Conservation (phyloP, 1,140 invertebrate genomes). For the Euwallacea similis region DNA sequence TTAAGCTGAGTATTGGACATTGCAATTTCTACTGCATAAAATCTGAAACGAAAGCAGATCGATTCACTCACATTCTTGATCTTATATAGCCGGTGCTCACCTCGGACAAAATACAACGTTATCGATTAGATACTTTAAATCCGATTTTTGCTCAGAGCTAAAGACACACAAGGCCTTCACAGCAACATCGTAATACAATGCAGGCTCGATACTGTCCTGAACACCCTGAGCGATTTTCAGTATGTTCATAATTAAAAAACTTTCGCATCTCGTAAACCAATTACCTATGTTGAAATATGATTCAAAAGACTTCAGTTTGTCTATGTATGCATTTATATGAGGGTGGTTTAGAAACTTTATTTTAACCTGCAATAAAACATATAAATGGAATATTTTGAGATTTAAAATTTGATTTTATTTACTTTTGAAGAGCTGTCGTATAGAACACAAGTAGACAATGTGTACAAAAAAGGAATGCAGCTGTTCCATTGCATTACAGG, state of each 20-base stretch:
- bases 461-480: slow-evolving; percentile 57
- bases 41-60: slow-evolving; percentile 35
- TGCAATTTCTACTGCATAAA: slow-evolving; percentile 59
- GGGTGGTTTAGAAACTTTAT: slow-evolving; percentile 47
- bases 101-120: slow-evolving; percentile 60
- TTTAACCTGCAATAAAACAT: slow-evolving; percentile 47
- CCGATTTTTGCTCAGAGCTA: slow-evolving; percentile 55
- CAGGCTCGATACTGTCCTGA: slow-evolving; percentile 53
- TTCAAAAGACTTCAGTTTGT: slow-evolving; percentile 35
- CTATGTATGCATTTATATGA: slow-evolving; percentile 46
- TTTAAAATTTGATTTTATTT: not conserved
- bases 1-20: slow-evolving; percentile 57
- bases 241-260: slow-evolving; percentile 56
- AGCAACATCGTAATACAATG: slow-evolving; percentile 55
- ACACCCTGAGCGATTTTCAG: slow-evolving; percentile 55
- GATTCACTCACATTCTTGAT: not conserved
- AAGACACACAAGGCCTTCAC: slow-evolving; percentile 60
- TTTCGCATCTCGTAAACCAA: slow-evolving; percentile 63
- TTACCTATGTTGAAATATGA: slow-evolving; percentile 54
- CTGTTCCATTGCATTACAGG: slow-evolving; percentile 57
- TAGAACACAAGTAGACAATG: slow-evolving; percentile 52
- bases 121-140: slow-evolving; percentile 57
- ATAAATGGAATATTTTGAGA: not conserved
- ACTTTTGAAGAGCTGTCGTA: slow-evolving; percentile 41
- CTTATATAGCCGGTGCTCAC: slow-evolving; percentile 1